Evolutionary conservation across 2,888 invertebrate genomes (phyloP), one percentile per base, ranked within the genome.

Genomic region (Alitta virens): DNA sequence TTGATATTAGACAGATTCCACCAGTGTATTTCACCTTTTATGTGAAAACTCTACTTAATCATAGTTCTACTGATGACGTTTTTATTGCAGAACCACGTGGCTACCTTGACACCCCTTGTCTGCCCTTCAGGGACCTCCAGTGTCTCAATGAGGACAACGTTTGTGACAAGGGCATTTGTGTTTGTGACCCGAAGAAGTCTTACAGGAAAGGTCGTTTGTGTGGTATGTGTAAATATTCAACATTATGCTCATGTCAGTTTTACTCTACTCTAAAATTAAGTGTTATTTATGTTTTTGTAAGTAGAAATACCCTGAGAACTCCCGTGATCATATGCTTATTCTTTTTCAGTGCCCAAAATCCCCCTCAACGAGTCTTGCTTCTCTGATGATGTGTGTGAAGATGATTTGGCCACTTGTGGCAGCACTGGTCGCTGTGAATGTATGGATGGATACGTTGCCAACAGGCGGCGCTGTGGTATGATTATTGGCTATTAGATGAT

Each of bases 101-200:
- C 26, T 27, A 26, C 21, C 53, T 61, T 18, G 60, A 56, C 27
- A 56, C 51, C 18, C 63, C 60, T 14, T 63, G 63, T 33, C 52
- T 63, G 38, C 56, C 63, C 2, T 42, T 23, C 24, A 21, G 12
- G 5, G 27, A 16, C 24, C 5, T 21, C 18, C 49, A 23, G 12
- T 63, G 63, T 21, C 26, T 60, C 12, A 60, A 60, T 42, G 16
- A 46, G n/a, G n/a, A 50, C 60, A 63, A 60, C 2, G 46, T 18
- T 12, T 63, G 63, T 25, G 21, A 23, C 18, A 24, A 43, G n/a
- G 58, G 46, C 1, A 18, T 57, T 23, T 62, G 62, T 33, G 43
- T 53, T 18, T 62, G 62, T 46, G 58, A 23, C n/a, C 5, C 63
- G 1, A 9, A 7, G 7, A 25, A 53, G n/a, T 42, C 62, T 21